phyloP scores from a whole-genome alignment of 2,113 vertebrate genomes.

The Atractosteus spatula region DNA sequence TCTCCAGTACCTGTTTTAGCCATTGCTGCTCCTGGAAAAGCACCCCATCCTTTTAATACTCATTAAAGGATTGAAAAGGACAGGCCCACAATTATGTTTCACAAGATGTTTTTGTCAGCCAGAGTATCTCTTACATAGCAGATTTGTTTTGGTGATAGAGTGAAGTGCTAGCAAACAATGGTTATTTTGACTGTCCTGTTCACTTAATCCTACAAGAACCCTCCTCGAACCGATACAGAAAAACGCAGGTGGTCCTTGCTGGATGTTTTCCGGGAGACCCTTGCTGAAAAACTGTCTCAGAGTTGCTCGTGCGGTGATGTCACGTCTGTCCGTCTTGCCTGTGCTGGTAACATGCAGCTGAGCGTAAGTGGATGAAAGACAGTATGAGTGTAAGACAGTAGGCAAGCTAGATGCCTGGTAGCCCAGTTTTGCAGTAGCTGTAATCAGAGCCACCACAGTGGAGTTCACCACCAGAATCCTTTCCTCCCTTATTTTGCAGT shows the following conservation, averaged over 20 bases:
- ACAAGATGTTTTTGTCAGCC: too few species aligned
- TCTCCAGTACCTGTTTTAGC: too few species aligned
- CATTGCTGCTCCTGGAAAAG: too few species aligned
- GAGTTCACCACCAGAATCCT: too few species aligned
- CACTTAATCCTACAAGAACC: constrained; percentile 43
- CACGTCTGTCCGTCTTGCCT: constrained; percentile 57
- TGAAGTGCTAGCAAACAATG: too few species aligned
- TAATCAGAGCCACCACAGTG: background rate
- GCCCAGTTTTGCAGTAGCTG: background rate
- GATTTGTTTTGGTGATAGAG: too few species aligned
- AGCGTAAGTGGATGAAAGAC: constrained; percentile 58
- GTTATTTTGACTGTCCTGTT: constrained; percentile 1
- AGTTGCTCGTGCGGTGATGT: constrained; percentile 72
- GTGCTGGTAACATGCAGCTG: constrained; percentile 47
- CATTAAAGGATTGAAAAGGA: too few species aligned
- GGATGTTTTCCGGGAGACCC: constrained; percentile 74
- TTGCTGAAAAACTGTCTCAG: constrained; percentile 66
- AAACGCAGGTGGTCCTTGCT: constrained; percentile 72
- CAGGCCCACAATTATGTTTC: too few species aligned
- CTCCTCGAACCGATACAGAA: constrained; percentile 46
- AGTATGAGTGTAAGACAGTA: constrained; percentile 13
- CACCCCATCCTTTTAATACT: too few species aligned
- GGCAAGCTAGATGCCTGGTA: background rate
- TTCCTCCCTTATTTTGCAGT: too few species aligned
- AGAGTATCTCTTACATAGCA: too few species aligned